phyloP scores from a whole-genome alignment of 2,113 vertebrate genomes.

The Sander lucioperca region DNA sequence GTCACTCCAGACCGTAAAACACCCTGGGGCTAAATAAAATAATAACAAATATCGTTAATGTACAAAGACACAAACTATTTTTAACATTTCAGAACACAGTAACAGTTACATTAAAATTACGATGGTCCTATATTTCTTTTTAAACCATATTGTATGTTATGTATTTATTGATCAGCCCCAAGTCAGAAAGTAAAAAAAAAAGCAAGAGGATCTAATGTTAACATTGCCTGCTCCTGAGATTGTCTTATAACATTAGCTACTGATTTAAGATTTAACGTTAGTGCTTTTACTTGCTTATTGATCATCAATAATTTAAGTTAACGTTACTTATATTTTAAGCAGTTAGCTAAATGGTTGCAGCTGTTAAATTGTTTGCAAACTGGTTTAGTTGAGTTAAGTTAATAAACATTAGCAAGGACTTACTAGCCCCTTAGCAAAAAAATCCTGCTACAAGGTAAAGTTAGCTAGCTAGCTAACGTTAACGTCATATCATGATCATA shows the following conservation, averaged over 20 bases:
- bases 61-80: no score
- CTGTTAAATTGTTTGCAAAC: not conserved
- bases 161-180: no score
- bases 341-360: not conserved
- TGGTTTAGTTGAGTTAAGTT: not conserved
- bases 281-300: not conserved
- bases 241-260: not conserved
- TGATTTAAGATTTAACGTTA: not conserved
- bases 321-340: not conserved
- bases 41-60: no score
- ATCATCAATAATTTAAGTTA: not conserved
- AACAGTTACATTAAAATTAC: no score
- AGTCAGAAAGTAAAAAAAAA: not conserved
- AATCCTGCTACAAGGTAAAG: not conserved
- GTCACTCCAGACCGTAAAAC: no score
- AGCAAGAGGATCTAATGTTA: not conserved
- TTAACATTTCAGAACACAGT: no score
- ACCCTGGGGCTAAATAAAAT: no score
- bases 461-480: not conserved
- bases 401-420: conserved; percentile 1
- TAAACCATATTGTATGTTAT: no score
- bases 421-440: not conserved
- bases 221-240: no score
- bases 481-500: not conserved
- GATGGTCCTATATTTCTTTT: no score